Percentiles rank a stretch among this genome's conserved stretches.
Evolutionary conservation across 2,888 invertebrate genomes (phyloP).

Genomic region (Acrobeloides nanus): DNA sequence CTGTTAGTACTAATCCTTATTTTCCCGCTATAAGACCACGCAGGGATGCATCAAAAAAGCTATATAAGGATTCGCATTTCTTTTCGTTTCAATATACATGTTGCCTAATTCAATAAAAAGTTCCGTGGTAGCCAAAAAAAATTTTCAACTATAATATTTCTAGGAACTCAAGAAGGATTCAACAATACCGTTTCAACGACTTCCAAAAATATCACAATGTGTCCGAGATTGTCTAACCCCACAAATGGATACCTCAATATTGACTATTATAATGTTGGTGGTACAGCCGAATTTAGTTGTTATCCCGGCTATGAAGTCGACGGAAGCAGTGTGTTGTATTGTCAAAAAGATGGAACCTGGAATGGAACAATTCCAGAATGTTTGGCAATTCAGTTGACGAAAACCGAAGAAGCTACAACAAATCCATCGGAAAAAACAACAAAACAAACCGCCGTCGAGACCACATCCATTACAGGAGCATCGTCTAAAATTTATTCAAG

Average conservation of each 20-base stretch:
- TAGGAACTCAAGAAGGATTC: not conserved
- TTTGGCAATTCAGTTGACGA: not conserved
- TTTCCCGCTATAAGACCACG: too few species aligned
- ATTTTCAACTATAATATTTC: not conserved
- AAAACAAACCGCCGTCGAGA: too few species aligned
- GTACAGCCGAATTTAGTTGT: not conserved
- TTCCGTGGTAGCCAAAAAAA: too few species aligned
- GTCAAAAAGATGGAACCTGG: conserved; percentile 2
- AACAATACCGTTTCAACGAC: not conserved
- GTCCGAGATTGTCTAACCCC: not conserved
- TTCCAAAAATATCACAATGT: not conserved
- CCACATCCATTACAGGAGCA: too few species aligned
- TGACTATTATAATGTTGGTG: not conserved
- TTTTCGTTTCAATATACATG: too few species aligned
- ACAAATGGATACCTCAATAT: not conserved
- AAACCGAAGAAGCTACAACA: not conserved
- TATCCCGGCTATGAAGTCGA: not conserved
- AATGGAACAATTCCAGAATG: not conserved
- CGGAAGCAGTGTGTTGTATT: not conserved
- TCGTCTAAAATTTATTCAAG: too few species aligned
- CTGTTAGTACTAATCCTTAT: too few species aligned
- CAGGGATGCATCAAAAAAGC: too few species aligned
- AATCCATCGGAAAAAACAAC: not conserved
- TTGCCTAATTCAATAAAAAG: too few species aligned
- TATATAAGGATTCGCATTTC: too few species aligned